phyloP scores from a whole-genome alignment of 2,888 invertebrate species.

The Eristalis arbustorum region DNA sequence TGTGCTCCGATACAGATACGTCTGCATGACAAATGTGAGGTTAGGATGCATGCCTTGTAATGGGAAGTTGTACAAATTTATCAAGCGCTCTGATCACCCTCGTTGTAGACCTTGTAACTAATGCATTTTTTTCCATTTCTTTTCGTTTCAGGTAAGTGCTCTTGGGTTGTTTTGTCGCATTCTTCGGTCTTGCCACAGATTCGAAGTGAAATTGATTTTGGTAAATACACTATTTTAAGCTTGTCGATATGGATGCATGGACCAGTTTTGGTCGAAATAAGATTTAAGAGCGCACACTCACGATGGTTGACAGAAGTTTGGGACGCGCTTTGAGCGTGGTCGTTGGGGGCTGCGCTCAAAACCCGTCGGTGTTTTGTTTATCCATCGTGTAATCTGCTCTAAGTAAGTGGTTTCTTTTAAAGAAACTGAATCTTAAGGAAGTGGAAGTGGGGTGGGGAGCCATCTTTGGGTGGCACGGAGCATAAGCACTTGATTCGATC shows the following conservation, averaged over 20 bases:
- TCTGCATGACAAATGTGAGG: background rate
- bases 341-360: background rate
- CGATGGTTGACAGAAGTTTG: background rate
- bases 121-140: background rate
- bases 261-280: background rate
- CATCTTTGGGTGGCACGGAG: too few species aligned
- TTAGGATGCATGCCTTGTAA: background rate
- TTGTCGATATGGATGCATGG: constrained; percentile 14
- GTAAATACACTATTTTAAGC: constrained; percentile 2
- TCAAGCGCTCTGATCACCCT: background rate
- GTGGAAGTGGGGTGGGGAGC: too few species aligned
- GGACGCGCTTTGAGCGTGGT: background rate
- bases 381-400: background rate
- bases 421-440: too few species aligned
- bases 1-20: background rate
- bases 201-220: constrained; percentile 8
- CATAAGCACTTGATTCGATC: too few species aligned
- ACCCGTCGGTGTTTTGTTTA: background rate
- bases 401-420: background rate
- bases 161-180: constrained; percentile 31
- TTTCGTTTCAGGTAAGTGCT: constrained; percentile 62
- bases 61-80: background rate
- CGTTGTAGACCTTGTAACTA: constrained; percentile 9
- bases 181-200: background rate
- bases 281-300: background rate